Conservation (phyloP, 2,888 invertebrate genomes). For the Osmoderma eremita region DNA sequence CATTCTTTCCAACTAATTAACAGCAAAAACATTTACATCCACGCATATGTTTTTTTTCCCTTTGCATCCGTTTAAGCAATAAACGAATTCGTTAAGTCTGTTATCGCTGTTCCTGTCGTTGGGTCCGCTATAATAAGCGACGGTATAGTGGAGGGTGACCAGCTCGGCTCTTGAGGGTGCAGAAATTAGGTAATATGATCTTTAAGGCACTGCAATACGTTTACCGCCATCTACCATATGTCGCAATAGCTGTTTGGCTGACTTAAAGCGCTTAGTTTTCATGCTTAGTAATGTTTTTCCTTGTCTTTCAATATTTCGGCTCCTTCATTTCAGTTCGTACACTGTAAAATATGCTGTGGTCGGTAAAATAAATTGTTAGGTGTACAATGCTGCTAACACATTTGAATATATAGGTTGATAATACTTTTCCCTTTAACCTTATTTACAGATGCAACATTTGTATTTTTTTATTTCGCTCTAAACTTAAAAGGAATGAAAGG, state of each 20-base stretch:
- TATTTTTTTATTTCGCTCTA: too few relatives aligned
- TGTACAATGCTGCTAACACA: too few relatives aligned
- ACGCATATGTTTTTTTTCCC: neutral
- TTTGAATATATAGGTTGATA: too few relatives aligned
- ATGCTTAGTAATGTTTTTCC: conserved; percentile 31
- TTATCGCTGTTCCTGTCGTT: conserved; percentile 25
- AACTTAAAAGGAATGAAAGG: too few relatives aligned
- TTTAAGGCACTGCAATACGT: conserved; percentile 48
- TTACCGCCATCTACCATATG: conserved; percentile 51
- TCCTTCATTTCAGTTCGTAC: neutral
- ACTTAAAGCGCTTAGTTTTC: conserved; percentile 37
- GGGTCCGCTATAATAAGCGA: conserved; percentile 35
- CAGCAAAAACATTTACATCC: conserved; percentile 10
- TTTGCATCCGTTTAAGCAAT: conserved; percentile 15
- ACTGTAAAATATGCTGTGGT: conserved; percentile 25
- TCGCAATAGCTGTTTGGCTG: conserved; percentile 49
- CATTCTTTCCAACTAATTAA: conserved; percentile 13
- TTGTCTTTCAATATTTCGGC: conserved; percentile 3
- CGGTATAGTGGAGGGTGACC: conserved; percentile 38
- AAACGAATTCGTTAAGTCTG: conserved; percentile 27
- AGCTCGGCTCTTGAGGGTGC: conserved; percentile 21
- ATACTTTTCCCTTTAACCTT: too few relatives aligned
- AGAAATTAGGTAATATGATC: conserved; percentile 41
- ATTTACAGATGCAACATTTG: too few relatives aligned
- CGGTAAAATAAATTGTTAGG: too few relatives aligned